phyloP scores from a whole-genome alignment of 1,140 invertebrate genomes.

The Hypsibius dujardini region DNA sequence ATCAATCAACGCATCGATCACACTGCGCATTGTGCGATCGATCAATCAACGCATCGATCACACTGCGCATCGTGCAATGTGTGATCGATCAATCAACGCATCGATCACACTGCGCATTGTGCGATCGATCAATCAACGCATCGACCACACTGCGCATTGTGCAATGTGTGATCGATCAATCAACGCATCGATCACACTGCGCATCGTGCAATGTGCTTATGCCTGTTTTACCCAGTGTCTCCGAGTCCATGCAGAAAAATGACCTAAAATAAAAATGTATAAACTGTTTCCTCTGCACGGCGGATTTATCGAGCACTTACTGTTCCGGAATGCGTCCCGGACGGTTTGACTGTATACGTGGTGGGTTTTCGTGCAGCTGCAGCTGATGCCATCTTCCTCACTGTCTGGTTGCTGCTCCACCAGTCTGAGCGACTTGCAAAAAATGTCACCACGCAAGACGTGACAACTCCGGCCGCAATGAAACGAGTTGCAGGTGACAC shows the following conservation, averaged over 20 bases:
- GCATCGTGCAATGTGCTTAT: too few relatives aligned
- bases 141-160: too few relatives aligned
- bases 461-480: neutral
- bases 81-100: too few relatives aligned
- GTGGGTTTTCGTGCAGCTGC: neutral
- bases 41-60: too few relatives aligned
- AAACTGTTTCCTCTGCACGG: neutral
- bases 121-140: too few relatives aligned
- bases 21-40: too few relatives aligned
- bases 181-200: too few relatives aligned
- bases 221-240: constrained; percentile 36
- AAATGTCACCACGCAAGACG: neutral
- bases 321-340: constrained; percentile 15
- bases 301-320: neutral
- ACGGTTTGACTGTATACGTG: constrained; percentile 16
- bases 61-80: too few relatives aligned
- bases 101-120: too few relatives aligned
- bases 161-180: too few relatives aligned
- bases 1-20: too few relatives aligned
- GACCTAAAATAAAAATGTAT: constrained; percentile 32
- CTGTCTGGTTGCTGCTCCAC: neutral
- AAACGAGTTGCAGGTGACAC: neutral
- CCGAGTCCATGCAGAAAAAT: constrained; percentile 44
- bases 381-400: constrained; percentile 15
- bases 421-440: neutral